A percentile compares a stretch with the other conserved stretches of the same genome.
These are phyloP conservation scores for Lacanobia oleracea DNA, from an alignment of 2,888 invertebrate species.

Conservation along the genomic window DNA sequence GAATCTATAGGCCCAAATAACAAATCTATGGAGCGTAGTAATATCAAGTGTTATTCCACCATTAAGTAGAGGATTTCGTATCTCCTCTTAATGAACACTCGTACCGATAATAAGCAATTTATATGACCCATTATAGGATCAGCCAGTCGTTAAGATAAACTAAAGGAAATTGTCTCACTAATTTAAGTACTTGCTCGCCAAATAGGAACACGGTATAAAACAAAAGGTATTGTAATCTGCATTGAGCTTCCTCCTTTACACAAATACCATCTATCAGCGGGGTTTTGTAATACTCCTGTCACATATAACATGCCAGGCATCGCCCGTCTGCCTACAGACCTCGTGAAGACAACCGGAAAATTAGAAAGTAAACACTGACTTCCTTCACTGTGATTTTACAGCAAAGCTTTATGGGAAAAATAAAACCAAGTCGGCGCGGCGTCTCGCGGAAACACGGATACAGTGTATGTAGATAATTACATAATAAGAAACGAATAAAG, in stretches of 20 bases:
- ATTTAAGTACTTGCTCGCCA: conserved; percentile 69
- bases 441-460: conserved; percentile 51
- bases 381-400: conserved; percentile 74
- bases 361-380: conserved; percentile 87
- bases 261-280: conserved; percentile 70
- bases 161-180: conserved; percentile 73
- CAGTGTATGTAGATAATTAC: conserved; percentile 74
- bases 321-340: conserved; percentile 79
- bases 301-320: conserved; percentile 78
- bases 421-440: conserved; percentile 59
- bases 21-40: conserved; percentile 55
- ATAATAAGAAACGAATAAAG: conserved; percentile 73
- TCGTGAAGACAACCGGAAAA: conserved; percentile 89
- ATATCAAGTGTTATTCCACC: conserved; percentile 63
- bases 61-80: conserved; percentile 69
- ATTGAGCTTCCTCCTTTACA: conserved; percentile 25
- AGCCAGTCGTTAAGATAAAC: conserved; percentile 83
- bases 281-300: conserved; percentile 80
- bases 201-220: conserved; percentile 56
- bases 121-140: conserved; percentile 84
- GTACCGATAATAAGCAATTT: conserved; percentile 83
- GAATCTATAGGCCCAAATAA: conserved; percentile 33
- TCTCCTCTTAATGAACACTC: conserved; percentile 75
- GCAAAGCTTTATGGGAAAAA: conserved; percentile 72
- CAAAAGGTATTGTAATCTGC: conserved; percentile 50